These are phyloP conservation scores for Pluvianellus socialis DNA, from an alignment of 2,113 vertebrate species.

Conservation along the genomic window DNA sequence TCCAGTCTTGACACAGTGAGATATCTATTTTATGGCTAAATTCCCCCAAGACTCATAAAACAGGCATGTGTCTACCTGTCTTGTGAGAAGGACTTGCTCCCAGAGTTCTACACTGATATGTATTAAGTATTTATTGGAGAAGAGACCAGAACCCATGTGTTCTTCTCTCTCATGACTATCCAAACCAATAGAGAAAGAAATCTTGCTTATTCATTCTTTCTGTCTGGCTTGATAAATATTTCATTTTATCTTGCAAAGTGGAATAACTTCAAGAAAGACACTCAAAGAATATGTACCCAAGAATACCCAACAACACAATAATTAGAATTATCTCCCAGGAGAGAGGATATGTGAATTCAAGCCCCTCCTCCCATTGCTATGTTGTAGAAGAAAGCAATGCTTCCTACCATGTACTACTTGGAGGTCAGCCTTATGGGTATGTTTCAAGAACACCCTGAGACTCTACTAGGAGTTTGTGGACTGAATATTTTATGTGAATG, in stretches of 20 bases:
- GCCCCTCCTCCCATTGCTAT: not conserved
- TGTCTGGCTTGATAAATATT: slow-evolving; percentile 44
- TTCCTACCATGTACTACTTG: not conserved
- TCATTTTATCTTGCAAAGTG: slow-evolving; percentile 43
- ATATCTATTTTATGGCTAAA: slow-evolving; percentile 46
- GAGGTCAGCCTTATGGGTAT: not conserved
- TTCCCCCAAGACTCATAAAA: not conserved
- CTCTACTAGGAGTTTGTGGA: not conserved
- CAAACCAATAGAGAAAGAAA: slow-evolving; percentile 5
- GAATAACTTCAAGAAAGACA: slow-evolving; percentile 22
- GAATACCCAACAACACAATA: not conserved
- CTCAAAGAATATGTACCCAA: not conserved
- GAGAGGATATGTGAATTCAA: not conserved
- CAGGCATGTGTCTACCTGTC: slow-evolving; percentile 16
- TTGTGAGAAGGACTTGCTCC: slow-evolving; percentile 45
- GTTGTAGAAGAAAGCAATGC: not conserved
- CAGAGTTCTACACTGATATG: slow-evolving; percentile 17
- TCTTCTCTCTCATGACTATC: slow-evolving; percentile 25
- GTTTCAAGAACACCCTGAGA: not conserved
- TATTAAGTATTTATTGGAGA: slow-evolving; percentile 60
- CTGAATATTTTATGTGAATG: not conserved
- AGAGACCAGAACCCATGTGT: slow-evolving; percentile 39
- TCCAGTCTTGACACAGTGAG: slow-evolving; percentile 8
- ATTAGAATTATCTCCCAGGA: not conserved
- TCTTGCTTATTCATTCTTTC: slow-evolving; percentile 54